These are phyloP conservation scores for Phorcus lineatus DNA, from an alignment of 2,888 invertebrate genomes.

Conservation along the genomic window DNA sequence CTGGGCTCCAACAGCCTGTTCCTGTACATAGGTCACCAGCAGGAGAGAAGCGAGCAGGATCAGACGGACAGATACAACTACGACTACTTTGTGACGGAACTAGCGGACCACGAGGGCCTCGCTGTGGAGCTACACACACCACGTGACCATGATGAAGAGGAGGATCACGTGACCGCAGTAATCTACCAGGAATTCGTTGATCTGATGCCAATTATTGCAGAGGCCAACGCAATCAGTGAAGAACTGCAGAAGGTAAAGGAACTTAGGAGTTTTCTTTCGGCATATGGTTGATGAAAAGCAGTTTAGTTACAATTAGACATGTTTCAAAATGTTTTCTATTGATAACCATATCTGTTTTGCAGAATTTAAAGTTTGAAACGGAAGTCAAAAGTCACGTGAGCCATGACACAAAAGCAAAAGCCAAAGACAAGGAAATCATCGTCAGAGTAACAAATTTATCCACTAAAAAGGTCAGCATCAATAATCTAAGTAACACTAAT, in stretches of 20 bases:
- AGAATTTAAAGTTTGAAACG: slow-evolving; percentile 59
- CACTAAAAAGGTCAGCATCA: slow-evolving; percentile 54
- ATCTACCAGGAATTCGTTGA: slow-evolving; percentile 61
- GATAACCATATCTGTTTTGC: neutral
- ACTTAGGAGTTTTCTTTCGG: neutral
- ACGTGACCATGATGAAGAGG: slow-evolving; percentile 27
- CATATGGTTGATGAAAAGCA: too few relatives aligned
- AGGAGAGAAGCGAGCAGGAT: slow-evolving; percentile 43
- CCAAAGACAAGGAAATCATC: slow-evolving; percentile 55
- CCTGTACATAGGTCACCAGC: slow-evolving; percentile 54
- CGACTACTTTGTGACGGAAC: slow-evolving; percentile 60
- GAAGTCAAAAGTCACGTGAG: slow-evolving; percentile 58
- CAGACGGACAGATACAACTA: slow-evolving; percentile 48
- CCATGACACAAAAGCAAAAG: slow-evolving; percentile 54
- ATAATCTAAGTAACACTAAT: too few relatives aligned
- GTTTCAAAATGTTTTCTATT: too few relatives aligned
- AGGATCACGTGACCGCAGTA: slow-evolving; percentile 38
- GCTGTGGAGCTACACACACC: slow-evolving; percentile 42
- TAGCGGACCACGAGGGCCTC: slow-evolving; percentile 56
- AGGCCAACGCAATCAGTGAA: slow-evolving; percentile 65
- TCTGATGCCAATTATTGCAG: slow-evolving; percentile 58
- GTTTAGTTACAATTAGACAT: neutral
- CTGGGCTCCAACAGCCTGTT: slow-evolving; percentile 61
- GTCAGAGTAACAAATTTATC: slow-evolving; percentile 54
- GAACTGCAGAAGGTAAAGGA: slow-evolving; percentile 60